Conservation (phyloP, 2,797 vertebrate genomes). For the Sebastes melanostomus region DNA sequence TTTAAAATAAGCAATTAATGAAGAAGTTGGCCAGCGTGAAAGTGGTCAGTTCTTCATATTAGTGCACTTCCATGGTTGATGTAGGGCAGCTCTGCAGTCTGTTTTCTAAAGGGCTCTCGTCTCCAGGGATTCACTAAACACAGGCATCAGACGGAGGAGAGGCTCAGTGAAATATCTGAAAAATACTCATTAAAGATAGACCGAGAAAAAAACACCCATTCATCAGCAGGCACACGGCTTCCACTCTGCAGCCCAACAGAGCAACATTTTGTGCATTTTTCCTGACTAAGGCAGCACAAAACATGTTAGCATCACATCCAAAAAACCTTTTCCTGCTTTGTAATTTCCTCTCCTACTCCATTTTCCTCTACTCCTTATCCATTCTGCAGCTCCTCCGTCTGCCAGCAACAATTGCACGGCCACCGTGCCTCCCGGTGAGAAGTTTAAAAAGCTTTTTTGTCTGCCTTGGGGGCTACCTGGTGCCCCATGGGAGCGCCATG, state of each 20-base stretch:
- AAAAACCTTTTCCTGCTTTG: conserved; percentile 18
- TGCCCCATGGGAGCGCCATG: conserved; percentile 24
- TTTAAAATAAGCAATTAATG: conserved; percentile 46
- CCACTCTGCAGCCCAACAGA: conserved; percentile 5
- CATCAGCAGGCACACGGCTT: conserved; percentile 7
- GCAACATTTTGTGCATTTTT: conserved; percentile 23
- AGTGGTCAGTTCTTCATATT: conserved; percentile 33
- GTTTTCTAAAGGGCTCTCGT: conserved; percentile 47
- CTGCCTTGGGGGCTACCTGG: conserved; percentile 23
- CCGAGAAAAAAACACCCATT: conserved; percentile 12
- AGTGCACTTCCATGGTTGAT: conserved; percentile 13
- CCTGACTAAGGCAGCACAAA: conserved; percentile 39
- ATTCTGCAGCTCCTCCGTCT: conserved; percentile 39
- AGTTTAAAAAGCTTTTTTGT: conserved; percentile 59
- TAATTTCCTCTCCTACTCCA: conserved; percentile 38
- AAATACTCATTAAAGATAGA: conserved; percentile 44
- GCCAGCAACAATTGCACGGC: conserved; percentile 34
- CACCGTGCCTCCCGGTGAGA: conserved; percentile 44
- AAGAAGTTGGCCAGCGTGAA: conserved; percentile 14
- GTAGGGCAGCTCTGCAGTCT: conserved; percentile 16
- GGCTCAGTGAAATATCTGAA: conserved; percentile 24
- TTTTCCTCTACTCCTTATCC: conserved; percentile 34
- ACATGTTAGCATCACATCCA: conserved; percentile 18
- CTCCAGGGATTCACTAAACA: conserved; percentile 30
- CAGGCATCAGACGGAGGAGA: conserved; percentile 41